phyloP scores from a whole-genome alignment of 1,140 invertebrate genomes.

The Drosophila leontia region DNA sequence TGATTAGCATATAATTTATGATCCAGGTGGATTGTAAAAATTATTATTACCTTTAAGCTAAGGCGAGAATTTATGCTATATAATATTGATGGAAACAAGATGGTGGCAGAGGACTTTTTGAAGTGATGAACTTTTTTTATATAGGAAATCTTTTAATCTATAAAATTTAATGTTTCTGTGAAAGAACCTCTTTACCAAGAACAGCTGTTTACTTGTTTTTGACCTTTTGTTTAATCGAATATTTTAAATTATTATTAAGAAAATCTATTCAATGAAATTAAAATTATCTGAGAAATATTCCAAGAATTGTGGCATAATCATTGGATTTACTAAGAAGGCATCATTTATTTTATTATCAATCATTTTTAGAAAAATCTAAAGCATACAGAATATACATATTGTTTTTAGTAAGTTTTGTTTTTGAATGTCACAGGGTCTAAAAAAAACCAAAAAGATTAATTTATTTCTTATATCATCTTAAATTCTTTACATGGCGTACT shows the following conservation, averaged over 20 bases:
- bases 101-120: not conserved
- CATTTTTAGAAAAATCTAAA: not conserved
- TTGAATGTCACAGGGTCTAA: not conserved
- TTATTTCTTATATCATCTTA: not conserved
- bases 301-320: not conserved
- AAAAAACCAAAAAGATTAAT: not conserved
- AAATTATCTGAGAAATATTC: not conserved
- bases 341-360: not conserved
- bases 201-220: not conserved
- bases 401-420: not conserved
- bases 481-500: not conserved
- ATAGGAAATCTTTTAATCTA: not conserved
- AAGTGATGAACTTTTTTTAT: not conserved
- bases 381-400: not conserved
- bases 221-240: not conserved
- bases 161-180: not conserved
- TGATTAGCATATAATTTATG: constrained; percentile 76
- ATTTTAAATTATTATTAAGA: not conserved
- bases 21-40: constrained; percentile 31
- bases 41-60: constrained; percentile 43
- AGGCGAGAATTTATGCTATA: constrained; percentile 35
- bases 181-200: not conserved
- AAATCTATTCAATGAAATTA: too few species aligned
- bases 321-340: not conserved
- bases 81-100: constrained; percentile 4